A percentile compares a stretch with the other conserved stretches of the same genome.
Evolutionary conservation across 2,113 vertebrate species (phyloP).

Genomic region (Cavia porcellus): DNA sequence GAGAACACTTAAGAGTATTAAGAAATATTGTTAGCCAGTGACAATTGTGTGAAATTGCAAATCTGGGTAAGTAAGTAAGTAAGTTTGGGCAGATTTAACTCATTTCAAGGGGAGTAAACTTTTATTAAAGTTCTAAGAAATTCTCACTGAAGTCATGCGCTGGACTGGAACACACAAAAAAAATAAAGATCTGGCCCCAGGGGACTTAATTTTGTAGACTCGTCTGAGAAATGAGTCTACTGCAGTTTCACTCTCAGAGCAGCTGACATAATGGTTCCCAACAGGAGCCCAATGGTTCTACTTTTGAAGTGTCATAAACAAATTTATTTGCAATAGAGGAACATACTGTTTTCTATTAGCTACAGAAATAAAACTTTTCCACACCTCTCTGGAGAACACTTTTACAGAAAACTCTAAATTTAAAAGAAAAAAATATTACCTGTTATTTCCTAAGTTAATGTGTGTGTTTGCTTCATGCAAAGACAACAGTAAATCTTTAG

Average conservation of each 20-base stretch:
- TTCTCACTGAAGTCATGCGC: not conserved
- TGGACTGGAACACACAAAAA: not conserved
- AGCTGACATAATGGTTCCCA: not conserved
- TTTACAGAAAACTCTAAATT: conserved; percentile 11
- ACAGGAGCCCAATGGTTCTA: not conserved
- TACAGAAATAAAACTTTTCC: not conserved
- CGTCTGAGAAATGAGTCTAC: not conserved
- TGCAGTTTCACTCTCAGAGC: not conserved
- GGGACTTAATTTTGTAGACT: not conserved
- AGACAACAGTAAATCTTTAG: not conserved
- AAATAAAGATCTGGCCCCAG: not conserved
- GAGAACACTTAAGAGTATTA: not conserved
- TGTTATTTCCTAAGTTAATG: conserved; percentile 1
- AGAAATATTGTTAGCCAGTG: not conserved
- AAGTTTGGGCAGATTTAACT: not conserved
- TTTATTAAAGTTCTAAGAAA: not conserved
- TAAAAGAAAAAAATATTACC: not conserved
- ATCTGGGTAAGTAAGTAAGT: not conserved
- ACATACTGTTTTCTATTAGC: not conserved
- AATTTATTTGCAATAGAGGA: not conserved
- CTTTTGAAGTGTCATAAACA: conserved; percentile 20
- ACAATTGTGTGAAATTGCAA: not conserved
- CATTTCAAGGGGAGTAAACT: not conserved
- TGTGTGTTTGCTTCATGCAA: not conserved
- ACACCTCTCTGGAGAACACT: not conserved